phyloP scores from a whole-genome alignment of 1,140 invertebrate genomes.

The Tachypleus tridentatus region DNA sequence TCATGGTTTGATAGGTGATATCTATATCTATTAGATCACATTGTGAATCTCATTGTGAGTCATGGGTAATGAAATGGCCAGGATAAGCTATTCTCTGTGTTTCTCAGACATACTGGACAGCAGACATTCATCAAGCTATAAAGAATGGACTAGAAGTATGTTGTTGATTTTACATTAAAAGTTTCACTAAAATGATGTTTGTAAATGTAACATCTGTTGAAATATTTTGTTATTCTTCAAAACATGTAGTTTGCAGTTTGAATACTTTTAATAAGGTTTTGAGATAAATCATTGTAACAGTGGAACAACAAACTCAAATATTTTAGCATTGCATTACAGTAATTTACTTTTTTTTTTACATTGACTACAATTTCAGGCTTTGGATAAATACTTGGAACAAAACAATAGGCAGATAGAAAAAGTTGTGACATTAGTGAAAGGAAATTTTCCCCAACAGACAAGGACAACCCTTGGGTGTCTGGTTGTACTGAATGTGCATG shows the following conservation, averaged over 20 bases:
- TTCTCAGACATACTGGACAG: slow-evolving; percentile 78
- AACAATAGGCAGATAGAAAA: slow-evolving; percentile 61
- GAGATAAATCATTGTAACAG: too few species aligned
- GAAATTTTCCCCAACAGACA: slow-evolving; percentile 73
- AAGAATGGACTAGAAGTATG: slow-evolving; percentile 16
- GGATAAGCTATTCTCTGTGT: slow-evolving; percentile 80
- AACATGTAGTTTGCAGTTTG: too few species aligned
- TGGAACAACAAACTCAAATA: too few species aligned
- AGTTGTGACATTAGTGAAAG: slow-evolving; percentile 74
- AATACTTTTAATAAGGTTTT: too few species aligned
- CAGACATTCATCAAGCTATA: slow-evolving; percentile 58
- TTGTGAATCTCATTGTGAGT: slow-evolving; percentile 36
- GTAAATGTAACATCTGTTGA: too few species aligned
- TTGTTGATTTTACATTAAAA: too few species aligned
- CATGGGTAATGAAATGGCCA: slow-evolving; percentile 78
- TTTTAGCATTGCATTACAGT: too few species aligned
- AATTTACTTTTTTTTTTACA: neutral
- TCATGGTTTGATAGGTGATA: too few species aligned
- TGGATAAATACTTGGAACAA: slow-evolving; percentile 42
- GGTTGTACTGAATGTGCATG: slow-evolving; percentile 85
- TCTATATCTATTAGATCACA: too few species aligned
- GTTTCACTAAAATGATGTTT: too few species aligned
- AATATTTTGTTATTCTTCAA: too few species aligned
- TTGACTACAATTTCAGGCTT: slow-evolving; percentile 22
- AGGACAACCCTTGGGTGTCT: slow-evolving; percentile 75